Base-by-base conservation (phyloP, 2,888 invertebrate genomes). In the Baccha elongata region DNA sequence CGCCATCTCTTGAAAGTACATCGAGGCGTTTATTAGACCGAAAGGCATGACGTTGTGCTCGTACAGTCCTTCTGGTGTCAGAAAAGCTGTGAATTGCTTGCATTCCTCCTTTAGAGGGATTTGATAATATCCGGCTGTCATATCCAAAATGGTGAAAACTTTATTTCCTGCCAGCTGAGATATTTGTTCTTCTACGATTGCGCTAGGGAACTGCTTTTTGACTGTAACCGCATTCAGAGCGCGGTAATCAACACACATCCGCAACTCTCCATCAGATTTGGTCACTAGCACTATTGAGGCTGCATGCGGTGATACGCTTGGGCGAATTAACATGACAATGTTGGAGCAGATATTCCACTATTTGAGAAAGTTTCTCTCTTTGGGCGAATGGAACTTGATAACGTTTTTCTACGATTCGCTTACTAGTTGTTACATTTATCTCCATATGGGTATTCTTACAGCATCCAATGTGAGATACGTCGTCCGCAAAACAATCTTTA, bases 91-190 rank as follows among this genome's bases (percentile, higher is more conserved):
- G n/a, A 67, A 79, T 48, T 83, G 40, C 17, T 79, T 85, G 11
- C 78, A 73, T n/a, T n/a, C n/a, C n/a, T n/a, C n/a, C n/a, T n/a
- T n/a, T n/a, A n/a, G n/a, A n/a, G n/a, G n/a, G n/a, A n/a, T n/a
- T n/a, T n/a, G n/a, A n/a, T n/a, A n/a, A n/a, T n/a, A n/a, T n/a
- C n/a, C n/a, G n/a, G n/a, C 78, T 5, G 85, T 84, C 67, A 88
- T 79, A 75, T 89, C 88, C 1, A 89, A 58, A 2, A 76, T 85
- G 3, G 88, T 87, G 55, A 86, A 90, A 67, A 85, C 86, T 42
- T 65, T 79, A 26, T 85, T 85, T 1, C 87, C 86, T 2, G 46
- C 53, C 40, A 55, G 50, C 62, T 29, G 64, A 48, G 85, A 73
- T n/a, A 86, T 53, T 26, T 79, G 81, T 7, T 85, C 84, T 13